Evolutionary conservation across 2,888 invertebrate species (phyloP).

Genomic region (Philereme vetulata): DNA sequence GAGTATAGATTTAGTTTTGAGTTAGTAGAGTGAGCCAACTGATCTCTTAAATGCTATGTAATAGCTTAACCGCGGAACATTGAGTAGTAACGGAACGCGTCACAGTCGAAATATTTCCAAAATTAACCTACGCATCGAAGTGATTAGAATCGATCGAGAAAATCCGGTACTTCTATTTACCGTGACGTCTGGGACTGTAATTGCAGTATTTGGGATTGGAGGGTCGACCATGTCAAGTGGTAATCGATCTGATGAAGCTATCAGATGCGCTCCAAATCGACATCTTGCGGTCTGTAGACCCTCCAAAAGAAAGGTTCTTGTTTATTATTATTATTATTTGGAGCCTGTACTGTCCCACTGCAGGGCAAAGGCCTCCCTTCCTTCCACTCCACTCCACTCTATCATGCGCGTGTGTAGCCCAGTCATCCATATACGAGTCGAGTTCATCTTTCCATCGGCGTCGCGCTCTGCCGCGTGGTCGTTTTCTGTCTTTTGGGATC

Average conservation of each 20-base stretch:
- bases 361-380: too few species aligned
- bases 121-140: slow-evolving; percentile 39
- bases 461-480: too few species aligned
- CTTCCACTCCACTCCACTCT: too few species aligned
- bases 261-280: slow-evolving; percentile 19
- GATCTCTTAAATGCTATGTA: slow-evolving; percentile 5
- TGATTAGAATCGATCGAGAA: slow-evolving; percentile 42
- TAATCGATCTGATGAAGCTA: slow-evolving; percentile 14
- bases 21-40: slow-evolving; percentile 6
- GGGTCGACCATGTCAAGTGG: slow-evolving; percentile 12
- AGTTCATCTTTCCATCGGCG: too few species aligned
- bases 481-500: too few species aligned
- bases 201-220: slow-evolving; percentile 19
- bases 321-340: too few species aligned
- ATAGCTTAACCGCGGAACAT: slow-evolving; percentile 21
- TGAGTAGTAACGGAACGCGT: slow-evolving; percentile 51
- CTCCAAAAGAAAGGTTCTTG: background rate
- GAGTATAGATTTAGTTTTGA: background rate
- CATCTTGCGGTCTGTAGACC: slow-evolving; percentile 7
- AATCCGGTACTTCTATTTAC: slow-evolving; percentile 36
- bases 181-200: slow-evolving; percentile 21
- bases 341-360: too few species aligned
- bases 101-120: slow-evolving; percentile 40
- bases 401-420: too few species aligned
- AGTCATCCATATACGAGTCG: too few species aligned